These are phyloP conservation scores for Cavia porcellus DNA, from an alignment of 2,113 vertebrate genomes.

Conservation along the genomic window DNA sequence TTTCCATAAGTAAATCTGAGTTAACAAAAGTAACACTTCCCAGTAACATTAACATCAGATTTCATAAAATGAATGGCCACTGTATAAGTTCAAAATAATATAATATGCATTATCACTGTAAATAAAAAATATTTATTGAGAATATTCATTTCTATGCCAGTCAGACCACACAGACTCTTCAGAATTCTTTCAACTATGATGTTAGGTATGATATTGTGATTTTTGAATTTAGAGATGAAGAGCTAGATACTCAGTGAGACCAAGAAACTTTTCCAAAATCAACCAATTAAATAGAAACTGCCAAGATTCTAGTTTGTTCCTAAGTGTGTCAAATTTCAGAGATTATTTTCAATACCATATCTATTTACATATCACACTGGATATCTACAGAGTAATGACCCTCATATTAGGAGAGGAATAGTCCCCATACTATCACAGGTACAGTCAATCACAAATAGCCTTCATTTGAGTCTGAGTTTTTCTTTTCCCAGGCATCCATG, in stretches of 20 bases:
- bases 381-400: not conserved
- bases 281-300: not conserved
- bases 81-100: constrained; percentile 4
- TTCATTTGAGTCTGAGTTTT: not conserved
- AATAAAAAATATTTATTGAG: constrained; percentile 49
- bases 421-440: not conserved
- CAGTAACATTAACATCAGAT: not conserved
- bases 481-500: not conserved
- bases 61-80: not conserved
- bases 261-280: not conserved
- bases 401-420: not conserved
- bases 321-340: not conserved
- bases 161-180: not conserved
- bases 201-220: not conserved
- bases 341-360: not conserved
- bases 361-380: not conserved
- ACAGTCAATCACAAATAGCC: not conserved
- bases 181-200: not conserved
- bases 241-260: not conserved
- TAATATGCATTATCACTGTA: not conserved
- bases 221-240: constrained; percentile 40
- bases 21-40: not conserved
- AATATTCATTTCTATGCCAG: constrained; percentile 5
- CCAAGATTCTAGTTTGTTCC: not conserved
- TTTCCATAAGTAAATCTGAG: not conserved